Evolutionary conservation across 2,797 vertebrate genomes (phyloP), one percentile per base, ranked within the genome.

Genomic region (Manis javanica): DNA sequence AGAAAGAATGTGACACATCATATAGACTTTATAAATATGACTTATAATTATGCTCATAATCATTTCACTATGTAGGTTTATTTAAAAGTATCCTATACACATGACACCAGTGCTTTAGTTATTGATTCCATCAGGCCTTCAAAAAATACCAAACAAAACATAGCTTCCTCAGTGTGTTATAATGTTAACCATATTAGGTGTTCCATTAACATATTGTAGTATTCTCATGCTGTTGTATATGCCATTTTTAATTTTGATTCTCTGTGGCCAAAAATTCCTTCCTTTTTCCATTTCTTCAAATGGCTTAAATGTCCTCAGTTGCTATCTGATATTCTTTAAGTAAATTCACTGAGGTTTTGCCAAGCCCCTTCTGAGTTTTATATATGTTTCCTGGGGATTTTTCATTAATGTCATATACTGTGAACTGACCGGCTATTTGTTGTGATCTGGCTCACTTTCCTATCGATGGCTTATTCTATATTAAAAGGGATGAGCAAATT

Each of bases 381-480:
- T 78, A 69, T 29, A 46, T 46, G 46, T 46, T 46, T 86, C 61
- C 64, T 51, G 4, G 34, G 12, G 2, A 81, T 72, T 34, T 88
- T 92, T 71, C 15, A 90, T 49, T 90, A 59, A 83, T 89, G 23
- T 46, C 29, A 16, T 63, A 59, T 69, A 39, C 82, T 86, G 34
- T 77, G 53, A 78, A 68, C 8, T 71, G 37, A 81, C 39, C 46
- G 66, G 15, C 49, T 96, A 18, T 90, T 64, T 94, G n/a, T n/a
- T n/a, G n/a, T 14, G 31, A 26, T 21, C 11, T 93, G 94, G 51
- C 31, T 87, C 64, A 77, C 94, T 97, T 96, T 92, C 95, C 66
- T 90, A 77, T 91, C n/a, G 90, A 51, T 91, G 23, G 19, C 19
- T 82, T 77, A 68, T 61, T 87, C 53, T 59, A 96, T 97, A 94